Evolutionary conservation across 2,888 invertebrate genomes (phyloP).

Genomic region (Glaucopsyche alexis): DNA sequence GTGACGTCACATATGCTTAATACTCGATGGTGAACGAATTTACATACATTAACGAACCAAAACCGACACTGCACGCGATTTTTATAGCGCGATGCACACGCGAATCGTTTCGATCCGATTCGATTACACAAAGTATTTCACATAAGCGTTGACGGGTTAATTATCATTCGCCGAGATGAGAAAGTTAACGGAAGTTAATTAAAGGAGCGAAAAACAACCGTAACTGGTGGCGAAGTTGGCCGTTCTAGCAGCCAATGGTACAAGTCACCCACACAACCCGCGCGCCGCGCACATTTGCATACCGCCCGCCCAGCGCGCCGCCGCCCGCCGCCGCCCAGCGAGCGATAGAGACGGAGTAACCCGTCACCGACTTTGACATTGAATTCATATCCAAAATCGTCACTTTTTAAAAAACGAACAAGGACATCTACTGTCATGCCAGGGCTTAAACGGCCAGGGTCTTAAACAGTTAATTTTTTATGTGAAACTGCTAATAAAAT

Average conservation of each 20-base stretch:
- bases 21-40: conserved; percentile 52
- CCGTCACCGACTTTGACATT: conserved; percentile 57
- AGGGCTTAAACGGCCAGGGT: background rate
- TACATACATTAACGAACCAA: conserved; percentile 58
- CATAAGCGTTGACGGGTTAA: conserved; percentile 57
- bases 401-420: conserved; percentile 36
- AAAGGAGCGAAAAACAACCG: conserved; percentile 81
- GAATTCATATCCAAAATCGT: conserved; percentile 45
- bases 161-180: conserved; percentile 70
- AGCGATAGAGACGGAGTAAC: conserved; percentile 72
- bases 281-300: conserved; percentile 77
- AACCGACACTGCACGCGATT: conserved; percentile 60
- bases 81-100: conserved; percentile 51
- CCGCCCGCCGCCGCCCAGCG: conserved; percentile 63
- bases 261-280: conserved; percentile 74
- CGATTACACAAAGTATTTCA: conserved; percentile 54
- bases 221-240: conserved; percentile 80
- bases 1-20: conserved; percentile 53
- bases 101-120: conserved; percentile 31
- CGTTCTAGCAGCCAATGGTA: conserved; percentile 80
- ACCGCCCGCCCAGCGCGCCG: conserved; percentile 79
- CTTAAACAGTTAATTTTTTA: background rate
- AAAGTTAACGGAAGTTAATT: conserved; percentile 81
- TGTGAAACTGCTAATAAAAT: conserved; percentile 2
- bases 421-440: background rate